Evolutionary conservation across 2,797 vertebrate genomes (phyloP).

Genomic region (Tenualosa ilisha): DNA sequence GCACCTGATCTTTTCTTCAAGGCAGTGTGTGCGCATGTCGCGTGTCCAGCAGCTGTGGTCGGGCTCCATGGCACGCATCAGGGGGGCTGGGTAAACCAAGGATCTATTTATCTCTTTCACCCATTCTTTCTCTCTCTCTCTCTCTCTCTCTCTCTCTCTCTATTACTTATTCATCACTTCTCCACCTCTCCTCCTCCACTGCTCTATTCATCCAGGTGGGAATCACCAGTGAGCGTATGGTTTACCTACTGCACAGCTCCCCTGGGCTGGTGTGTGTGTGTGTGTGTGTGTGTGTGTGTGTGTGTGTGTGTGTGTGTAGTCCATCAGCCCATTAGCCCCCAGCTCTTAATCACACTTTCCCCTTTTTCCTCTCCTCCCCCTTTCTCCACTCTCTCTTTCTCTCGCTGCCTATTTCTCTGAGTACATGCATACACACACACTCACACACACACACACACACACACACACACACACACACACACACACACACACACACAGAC

Average conservation of each 20-base stretch:
- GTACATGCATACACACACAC: neutral
- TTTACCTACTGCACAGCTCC: conserved; percentile 27
- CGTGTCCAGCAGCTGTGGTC: neutral
- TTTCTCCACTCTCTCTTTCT: neutral
- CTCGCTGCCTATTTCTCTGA: neutral
- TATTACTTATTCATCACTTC: neutral
- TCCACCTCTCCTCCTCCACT: neutral
- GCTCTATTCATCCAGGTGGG: conserved; percentile 9
- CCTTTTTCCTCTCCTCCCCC: neutral
- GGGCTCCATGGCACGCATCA: neutral
- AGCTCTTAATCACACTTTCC: conserved; percentile 18
- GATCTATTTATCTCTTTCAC: neutral
- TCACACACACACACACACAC: neutral
- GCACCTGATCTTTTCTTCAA: neutral
- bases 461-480: conserved; percentile 12
- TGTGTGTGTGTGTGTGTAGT: conserved; percentile 39
- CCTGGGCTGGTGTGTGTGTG: conserved; percentile 41
- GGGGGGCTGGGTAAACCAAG: neutral
- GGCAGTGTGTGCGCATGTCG: neutral
- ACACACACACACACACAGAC: neutral
- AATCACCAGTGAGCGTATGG: neutral
- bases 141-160: neutral
- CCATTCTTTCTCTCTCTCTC: neutral
- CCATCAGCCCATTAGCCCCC: conserved; percentile 16
- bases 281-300: conserved; percentile 43